Evolutionary conservation across 2,797 vertebrate genomes (phyloP), one percentile per base, ranked within the genome.

Genomic region (Enteromius viviparus): DNA sequence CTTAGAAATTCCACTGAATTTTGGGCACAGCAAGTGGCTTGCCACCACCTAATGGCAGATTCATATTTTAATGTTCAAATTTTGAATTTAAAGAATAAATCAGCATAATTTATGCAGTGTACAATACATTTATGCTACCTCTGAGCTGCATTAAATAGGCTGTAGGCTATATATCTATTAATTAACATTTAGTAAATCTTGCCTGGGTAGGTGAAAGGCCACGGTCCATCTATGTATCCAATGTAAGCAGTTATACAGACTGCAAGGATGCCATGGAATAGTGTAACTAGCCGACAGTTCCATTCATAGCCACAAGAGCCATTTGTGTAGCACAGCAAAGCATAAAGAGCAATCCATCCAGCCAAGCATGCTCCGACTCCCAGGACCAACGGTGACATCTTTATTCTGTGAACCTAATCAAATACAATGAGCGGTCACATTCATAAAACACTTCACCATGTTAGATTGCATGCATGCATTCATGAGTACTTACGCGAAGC

Each of bases 161-260:
- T 42, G 17, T 40, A 40, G 37, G 37, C 37, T 29, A 64, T 17
- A 10, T 40, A 7, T 53, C 34, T 17, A n/a, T 64, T 21, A 12
- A 55, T 34, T 19, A 4, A 29, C 15, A 74, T n/a, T 34, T 23
- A 34, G 9, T 26, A 40, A 7, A n/a, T 49, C 93, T 82, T 93
- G 97, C 98, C 98, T 92, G 97, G 96, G 90, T 97, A 87, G 6
- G 94, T 95, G 90, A 99, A 95, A 76, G 98, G 97, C 97, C 97
- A 99, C 6, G 97, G 98, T 76, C 98, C 98, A 19, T 98, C 97
- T 55, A 98, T 95, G 82, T 98, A 98, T 87, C 97, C 97, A 72
- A 98, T 96, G 87, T 99, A 99, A 0, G 94, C 95, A 0, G 97
- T 98, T 87, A 98, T 93, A 66, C 93, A 94, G 75, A 97, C 94